Base-by-base conservation (phyloP, 2,113 vertebrate species). In the Dicaeum eximium region DNA sequence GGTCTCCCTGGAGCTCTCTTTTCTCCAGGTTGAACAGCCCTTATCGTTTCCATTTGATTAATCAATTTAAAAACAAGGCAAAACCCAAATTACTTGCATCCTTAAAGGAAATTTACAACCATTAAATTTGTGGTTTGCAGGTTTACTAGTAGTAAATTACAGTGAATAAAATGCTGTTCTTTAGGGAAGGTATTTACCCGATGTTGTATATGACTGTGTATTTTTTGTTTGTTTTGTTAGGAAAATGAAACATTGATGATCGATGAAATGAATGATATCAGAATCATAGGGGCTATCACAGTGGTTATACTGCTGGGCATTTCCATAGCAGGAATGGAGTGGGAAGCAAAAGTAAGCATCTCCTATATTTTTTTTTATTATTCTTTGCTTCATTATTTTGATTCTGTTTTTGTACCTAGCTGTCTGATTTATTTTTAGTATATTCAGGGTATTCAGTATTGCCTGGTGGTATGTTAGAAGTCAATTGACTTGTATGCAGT, bases 301-400 rank as follows among this genome's bases (percentile, higher is more conserved):
- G 98, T 99, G 10, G 98, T 99, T 48, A 62, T 99, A 40, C 98
- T 99, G 20, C 95, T 99, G 61, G 99, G 99, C 13, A 99, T 99
- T 96, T 99, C 99, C 3, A 98, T 99, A 65, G 99, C 99, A 51
- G 99, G 99, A 90, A 99, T 99, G 99, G 99, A 99, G 70, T 99
- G 99, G 99, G 99, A 99, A 97, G 99, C 99, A 73, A 99, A 99
- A 98, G 99, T 99, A 97, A 98, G 98, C 87, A 96, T 58, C 24
- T 70, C 1, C 7, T 7, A 18, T 19, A 1, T 83, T 64, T 24
- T 44, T 6, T 51, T 79, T 60, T 37, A 37, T 33, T 24, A 18
- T 58, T 70, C 18, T 51, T 4, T 84, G 10, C 33, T 44, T 87
- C 10, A 22, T 70, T 38, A 70, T 74, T 78, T 45, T 86, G 9